A percentile compares a stretch with the other conserved stretches of the same genome.
These are phyloP conservation scores for Takifugu flavidus DNA, from an alignment of 2,113 vertebrate species.

Conservation along the genomic window DNA sequence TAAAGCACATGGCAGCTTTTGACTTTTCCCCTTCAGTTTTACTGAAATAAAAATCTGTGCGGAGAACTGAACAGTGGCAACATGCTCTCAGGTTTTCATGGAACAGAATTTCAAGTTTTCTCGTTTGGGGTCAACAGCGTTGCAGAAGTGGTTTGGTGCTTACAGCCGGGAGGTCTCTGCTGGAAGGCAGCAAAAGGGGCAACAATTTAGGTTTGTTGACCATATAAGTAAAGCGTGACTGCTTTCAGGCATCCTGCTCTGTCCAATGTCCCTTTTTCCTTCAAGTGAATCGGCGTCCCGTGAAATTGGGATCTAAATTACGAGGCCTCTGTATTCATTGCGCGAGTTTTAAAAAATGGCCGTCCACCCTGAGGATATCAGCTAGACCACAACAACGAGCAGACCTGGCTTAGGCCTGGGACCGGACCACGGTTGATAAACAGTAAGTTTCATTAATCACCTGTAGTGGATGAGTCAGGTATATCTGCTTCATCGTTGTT, in stretches of 20 bases:
- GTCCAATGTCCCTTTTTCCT: conserved; percentile 67
- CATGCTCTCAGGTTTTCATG: no score
- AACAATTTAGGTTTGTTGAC: conserved; percentile 37
- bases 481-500: conserved; percentile 48
- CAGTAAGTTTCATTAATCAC: conserved; percentile 28
- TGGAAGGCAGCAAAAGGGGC: not conserved
- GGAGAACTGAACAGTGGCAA: no score
- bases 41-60: no score
- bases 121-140: conserved; percentile 25
- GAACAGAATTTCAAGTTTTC: not conserved
- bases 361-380: conserved; percentile 63
- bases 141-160: conserved; percentile 8
- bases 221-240: conserved; percentile 45
- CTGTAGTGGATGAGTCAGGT: conserved; percentile 24
- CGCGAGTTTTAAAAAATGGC: conserved; percentile 72
- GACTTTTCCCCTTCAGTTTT: no score
- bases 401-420: conserved; percentile 24
- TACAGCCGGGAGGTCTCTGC: conserved; percentile 3
- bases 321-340: conserved; percentile 63
- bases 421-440: conserved; percentile 22
- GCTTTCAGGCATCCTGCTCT: conserved; percentile 35
- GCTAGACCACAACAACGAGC: conserved; percentile 24
- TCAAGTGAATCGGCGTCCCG: conserved; percentile 87
- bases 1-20: no score
- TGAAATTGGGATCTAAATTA: conserved; percentile 93